Conservation (phyloP, 2,888 invertebrate genomes). For the Andrena fulva region DNA sequence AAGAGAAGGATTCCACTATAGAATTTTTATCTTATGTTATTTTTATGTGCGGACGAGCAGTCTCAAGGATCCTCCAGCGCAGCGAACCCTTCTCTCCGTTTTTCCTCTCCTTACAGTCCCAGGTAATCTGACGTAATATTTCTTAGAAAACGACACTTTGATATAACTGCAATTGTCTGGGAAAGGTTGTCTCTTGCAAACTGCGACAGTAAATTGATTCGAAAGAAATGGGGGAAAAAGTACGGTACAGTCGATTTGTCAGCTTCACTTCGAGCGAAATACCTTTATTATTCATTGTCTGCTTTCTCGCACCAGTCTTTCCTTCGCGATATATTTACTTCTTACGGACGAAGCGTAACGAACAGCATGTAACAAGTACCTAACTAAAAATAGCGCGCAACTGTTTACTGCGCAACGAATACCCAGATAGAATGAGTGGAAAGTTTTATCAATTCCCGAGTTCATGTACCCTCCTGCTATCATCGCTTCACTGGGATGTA, state of each 20-base stretch:
- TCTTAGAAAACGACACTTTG: conserved; percentile 29
- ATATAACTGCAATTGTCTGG: conserved; percentile 27
- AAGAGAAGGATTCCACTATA: not conserved
- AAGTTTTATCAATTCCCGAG: not conserved
- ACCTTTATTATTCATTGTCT: not conserved
- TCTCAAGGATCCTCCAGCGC: not conserved
- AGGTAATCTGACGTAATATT: conserved; percentile 43
- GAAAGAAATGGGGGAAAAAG: not conserved
- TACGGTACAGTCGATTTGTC: not conserved
- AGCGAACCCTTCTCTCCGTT: not conserved
- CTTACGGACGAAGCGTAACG: not conserved
- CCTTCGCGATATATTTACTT: not conserved
- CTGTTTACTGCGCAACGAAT: not conserved
- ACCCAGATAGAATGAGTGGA: no score
- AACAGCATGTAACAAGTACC: not conserved
- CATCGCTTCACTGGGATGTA: not conserved
- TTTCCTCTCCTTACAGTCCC: conserved; percentile 2
- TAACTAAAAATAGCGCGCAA: not conserved
- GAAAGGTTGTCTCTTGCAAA: conserved; percentile 37
- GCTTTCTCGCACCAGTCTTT: no score
- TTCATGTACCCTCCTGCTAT: not conserved
- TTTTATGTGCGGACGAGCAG: not conserved
- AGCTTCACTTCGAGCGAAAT: not conserved
- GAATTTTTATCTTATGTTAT: not conserved
- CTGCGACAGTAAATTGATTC: conserved; percentile 34